These are phyloP conservation scores for Bubo bubo DNA, from an alignment of 2,113 vertebrate species.

Conservation along the genomic window DNA sequence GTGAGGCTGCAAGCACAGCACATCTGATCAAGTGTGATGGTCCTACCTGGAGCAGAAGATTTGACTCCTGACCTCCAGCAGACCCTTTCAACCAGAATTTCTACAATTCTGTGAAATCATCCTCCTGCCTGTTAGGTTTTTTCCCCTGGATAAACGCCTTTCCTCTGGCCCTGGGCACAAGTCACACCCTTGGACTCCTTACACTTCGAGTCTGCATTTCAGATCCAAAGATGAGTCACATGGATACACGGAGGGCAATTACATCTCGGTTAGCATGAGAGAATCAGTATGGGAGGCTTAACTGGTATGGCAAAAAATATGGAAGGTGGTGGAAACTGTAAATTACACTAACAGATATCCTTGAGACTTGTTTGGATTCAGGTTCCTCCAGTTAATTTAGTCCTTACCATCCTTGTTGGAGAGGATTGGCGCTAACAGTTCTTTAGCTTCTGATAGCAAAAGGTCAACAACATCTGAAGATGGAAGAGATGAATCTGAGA, in stretches of 20 bases:
- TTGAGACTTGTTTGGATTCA: neutral
- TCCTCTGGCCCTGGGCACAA: neutral
- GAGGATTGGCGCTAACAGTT: constrained; percentile 43
- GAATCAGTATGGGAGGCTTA: neutral
- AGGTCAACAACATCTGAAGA: constrained; percentile 64
- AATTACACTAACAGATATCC: neutral
- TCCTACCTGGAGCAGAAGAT: neutral
- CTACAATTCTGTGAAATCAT: neutral
- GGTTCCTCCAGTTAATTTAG: neutral
- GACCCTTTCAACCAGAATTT: neutral
- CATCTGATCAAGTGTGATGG: neutral
- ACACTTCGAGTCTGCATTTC: neutral
- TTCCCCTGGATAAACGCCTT: neutral
- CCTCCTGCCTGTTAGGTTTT: neutral
- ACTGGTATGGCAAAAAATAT: neutral
- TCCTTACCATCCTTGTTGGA: constrained; percentile 51
- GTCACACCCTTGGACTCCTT: neutral
- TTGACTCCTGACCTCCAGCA: neutral
- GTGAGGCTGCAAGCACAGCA: neutral
- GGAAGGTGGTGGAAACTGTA: neutral
- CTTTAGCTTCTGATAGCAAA: constrained; percentile 68
- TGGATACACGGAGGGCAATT: neutral
- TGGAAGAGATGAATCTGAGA: constrained; percentile 57
- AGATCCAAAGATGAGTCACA: neutral
- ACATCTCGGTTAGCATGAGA: neutral